Evolutionary conservation across 1,140 invertebrate species (phyloP).

Genomic region (Drosophila novamexicana): DNA sequence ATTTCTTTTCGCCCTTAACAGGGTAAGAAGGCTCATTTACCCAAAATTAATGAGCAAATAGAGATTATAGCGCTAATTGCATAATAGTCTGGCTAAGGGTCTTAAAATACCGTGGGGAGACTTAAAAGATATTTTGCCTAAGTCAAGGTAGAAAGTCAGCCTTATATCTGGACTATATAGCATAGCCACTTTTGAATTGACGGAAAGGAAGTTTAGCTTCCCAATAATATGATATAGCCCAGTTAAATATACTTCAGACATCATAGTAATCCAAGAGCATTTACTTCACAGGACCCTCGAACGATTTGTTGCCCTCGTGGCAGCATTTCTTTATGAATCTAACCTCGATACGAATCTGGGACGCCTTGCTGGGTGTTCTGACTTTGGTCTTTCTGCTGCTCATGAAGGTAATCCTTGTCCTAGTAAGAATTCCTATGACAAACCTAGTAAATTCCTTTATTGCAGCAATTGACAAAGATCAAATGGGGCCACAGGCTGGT

Average conservation of each 20-base stretch:
- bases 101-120: too few species aligned
- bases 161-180: too few species aligned
- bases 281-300: slow-evolving; percentile 77
- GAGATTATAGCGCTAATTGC: too few species aligned
- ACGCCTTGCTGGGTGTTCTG: slow-evolving; percentile 86
- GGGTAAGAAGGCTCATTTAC: too few species aligned
- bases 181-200: too few species aligned
- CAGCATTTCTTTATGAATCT: slow-evolving; percentile 86
- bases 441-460: neutral
- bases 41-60: too few species aligned
- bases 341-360: slow-evolving; percentile 84
- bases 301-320: slow-evolving; percentile 87
- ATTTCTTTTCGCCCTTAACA: too few species aligned
- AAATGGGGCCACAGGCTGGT: slow-evolving; percentile 85
- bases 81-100: too few species aligned
- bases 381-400: slow-evolving; percentile 87
- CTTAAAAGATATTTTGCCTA: too few species aligned
- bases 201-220: too few species aligned
- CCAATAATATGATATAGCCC: too few species aligned
- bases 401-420: slow-evolving; percentile 85
- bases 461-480: slow-evolving; percentile 89
- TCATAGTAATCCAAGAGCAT: neutral
- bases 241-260: neutral
- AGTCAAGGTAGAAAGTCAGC: too few species aligned
- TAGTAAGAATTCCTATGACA: slow-evolving; percentile 29